phyloP scores from a whole-genome alignment of 1,140 invertebrate genomes.

The Amphibalanus amphitrite region DNA sequence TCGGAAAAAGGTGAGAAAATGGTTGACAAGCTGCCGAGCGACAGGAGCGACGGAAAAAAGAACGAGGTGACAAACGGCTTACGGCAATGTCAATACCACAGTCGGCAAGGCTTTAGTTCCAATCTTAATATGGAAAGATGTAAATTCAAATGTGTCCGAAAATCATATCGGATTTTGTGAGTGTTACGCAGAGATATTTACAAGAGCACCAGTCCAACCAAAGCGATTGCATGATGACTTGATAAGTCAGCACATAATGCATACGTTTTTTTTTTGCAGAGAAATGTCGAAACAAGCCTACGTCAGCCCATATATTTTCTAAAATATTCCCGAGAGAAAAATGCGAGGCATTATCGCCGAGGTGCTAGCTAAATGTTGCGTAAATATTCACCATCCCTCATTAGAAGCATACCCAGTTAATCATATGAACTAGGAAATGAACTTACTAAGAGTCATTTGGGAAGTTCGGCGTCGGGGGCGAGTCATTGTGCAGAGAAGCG shows the following conservation, averaged over 20 bases:
- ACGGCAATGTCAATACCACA: constrained; percentile 1
- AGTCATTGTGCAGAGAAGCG: constrained; percentile 78
- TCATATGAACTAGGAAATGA: constrained; percentile 13
- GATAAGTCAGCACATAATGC: background rate
- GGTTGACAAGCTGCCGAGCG: background rate
- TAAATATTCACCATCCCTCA: constrained; percentile 4
- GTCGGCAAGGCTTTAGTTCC: background rate
- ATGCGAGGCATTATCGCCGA: background rate
- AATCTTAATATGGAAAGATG: background rate
- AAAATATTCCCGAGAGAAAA: too few relatives aligned
- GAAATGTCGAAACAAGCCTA: too few relatives aligned
- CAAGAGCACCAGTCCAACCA: background rate
- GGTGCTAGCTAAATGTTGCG: background rate
- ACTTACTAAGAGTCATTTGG: constrained; percentile 91
- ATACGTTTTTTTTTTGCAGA: too few relatives aligned
- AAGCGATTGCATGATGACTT: background rate
- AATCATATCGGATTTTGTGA: background rate
- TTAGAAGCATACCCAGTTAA: too few relatives aligned
- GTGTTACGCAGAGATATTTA: background rate
- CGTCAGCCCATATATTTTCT: too few relatives aligned
- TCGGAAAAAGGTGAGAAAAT: background rate
- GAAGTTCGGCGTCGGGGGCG: constrained; percentile 73
- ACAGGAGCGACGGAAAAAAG: constrained; percentile 6
- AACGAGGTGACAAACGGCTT: background rate
- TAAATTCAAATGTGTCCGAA: background rate